Percentiles rank a stretch among this genome's conserved stretches.
Conservation (phyloP, 2,113 vertebrate genomes). For the Sinosuthora webbiana region DNA sequence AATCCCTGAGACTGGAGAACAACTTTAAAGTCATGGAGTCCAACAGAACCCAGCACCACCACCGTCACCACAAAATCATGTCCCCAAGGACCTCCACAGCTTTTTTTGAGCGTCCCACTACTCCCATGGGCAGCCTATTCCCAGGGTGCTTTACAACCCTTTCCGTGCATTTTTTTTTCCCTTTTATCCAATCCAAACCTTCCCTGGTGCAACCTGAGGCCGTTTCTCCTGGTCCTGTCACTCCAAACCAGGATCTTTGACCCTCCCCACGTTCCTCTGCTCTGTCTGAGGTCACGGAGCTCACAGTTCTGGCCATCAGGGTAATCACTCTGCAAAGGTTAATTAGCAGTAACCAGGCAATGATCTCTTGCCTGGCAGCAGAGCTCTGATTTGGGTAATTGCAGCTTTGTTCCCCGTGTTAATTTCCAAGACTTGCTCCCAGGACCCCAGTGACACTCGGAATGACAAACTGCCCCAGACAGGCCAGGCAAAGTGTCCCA, state of each 20-base stretch:
- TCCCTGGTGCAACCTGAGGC: not conserved
- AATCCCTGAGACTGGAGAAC: too few relatives aligned
- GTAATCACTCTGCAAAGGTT: not conserved
- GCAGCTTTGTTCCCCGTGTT: not conserved
- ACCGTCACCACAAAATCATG: too few relatives aligned
- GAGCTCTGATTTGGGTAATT: not conserved
- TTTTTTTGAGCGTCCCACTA: not conserved
- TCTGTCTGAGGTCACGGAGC: not conserved
- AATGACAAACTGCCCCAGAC: not conserved
- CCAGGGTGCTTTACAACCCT: not conserved
- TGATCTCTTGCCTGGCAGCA: not conserved
- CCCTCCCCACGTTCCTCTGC: not conserved
- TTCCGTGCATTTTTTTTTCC: fast-evolving
- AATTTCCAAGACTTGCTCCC: not conserved
- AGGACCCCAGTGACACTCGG: not conserved
- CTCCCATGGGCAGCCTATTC: not conserved
- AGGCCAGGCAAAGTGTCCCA: not conserved
- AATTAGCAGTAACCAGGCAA: not conserved
- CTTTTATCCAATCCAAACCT: not conserved
- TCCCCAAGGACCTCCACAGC: not conserved
- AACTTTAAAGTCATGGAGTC: too few relatives aligned
- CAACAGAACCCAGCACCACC: too few relatives aligned
- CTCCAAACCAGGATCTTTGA: not conserved
- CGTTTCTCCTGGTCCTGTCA: not conserved
- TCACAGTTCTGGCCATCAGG: not conserved